phyloP scores from a whole-genome alignment of 2,888 invertebrate genomes.

The Trachelus troglodyta region DNA sequence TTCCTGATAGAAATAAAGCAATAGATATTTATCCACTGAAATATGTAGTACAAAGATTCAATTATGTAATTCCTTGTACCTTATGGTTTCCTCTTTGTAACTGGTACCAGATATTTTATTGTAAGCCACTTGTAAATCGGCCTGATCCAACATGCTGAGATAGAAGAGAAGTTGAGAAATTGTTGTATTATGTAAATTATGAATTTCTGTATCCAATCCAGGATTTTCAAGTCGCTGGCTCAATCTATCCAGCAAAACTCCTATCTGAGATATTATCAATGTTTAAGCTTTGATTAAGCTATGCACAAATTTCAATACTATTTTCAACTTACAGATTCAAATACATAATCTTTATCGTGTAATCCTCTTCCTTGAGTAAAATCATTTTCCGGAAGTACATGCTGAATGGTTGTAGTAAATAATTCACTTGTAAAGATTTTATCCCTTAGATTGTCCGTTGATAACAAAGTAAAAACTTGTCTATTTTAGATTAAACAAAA shows the following conservation, averaged over 20 bases:
- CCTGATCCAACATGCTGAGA: constrained; percentile 60
- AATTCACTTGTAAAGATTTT: constrained; percentile 40
- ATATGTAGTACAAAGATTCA: neutral
- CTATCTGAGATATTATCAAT: constrained; percentile 43
- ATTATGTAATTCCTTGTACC: constrained; percentile 44
- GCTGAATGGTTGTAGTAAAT: constrained; percentile 42
- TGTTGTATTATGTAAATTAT: constrained; percentile 65
- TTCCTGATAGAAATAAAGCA: constrained; percentile 65
- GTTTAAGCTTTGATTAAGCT: neutral
- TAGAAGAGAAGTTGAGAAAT: constrained; percentile 64
- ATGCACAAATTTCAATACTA: neutral
- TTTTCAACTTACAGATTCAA: constrained; percentile 48
- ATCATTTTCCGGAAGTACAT: constrained; percentile 56
- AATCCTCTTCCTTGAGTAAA: constrained; percentile 56
- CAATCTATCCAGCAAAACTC: constrained; percentile 54
- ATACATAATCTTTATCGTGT: constrained; percentile 47
- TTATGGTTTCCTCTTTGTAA: constrained; percentile 79
- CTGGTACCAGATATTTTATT: constrained; percentile 72
- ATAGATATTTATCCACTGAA: neutral
- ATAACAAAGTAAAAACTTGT: constrained; percentile 50
- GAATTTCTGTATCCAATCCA: constrained; percentile 55
- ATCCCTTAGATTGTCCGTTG: constrained; percentile 37
- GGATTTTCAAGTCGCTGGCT: constrained; percentile 60
- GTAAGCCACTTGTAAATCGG: constrained; percentile 60
- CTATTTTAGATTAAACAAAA: constrained; percentile 28